A percentile compares a stretch with the other conserved stretches of the same genome.
These are phyloP conservation scores for Nasonia longicornis DNA, from an alignment of 1,140 invertebrate genomes.

Conservation along the genomic window DNA sequence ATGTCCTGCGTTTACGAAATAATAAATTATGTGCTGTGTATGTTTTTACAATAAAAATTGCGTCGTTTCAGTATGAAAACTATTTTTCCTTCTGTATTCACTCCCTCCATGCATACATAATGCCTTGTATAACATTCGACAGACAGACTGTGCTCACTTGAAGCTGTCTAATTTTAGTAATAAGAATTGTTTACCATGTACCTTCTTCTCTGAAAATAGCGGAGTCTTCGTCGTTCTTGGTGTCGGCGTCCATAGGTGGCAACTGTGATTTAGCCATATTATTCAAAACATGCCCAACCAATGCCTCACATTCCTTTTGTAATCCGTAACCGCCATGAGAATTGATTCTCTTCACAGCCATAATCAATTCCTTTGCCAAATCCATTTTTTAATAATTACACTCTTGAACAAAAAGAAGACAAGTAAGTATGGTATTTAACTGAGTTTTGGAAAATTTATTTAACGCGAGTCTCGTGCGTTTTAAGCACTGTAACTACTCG, in stretches of 20 bases:
- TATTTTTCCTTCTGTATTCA: no score
- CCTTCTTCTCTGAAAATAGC: constrained; percentile 64
- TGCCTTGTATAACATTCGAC: background rate
- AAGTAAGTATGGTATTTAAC: constrained; percentile 13
- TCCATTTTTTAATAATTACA: constrained; percentile 55
- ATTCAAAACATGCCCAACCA: constrained; percentile 61
- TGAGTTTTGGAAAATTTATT: background rate
- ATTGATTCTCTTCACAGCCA: constrained; percentile 59
- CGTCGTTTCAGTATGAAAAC: no score
- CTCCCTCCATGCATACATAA: background rate
- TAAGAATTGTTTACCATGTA: constrained; percentile 42
- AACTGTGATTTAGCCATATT: constrained; percentile 63
- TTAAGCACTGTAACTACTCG: constrained; percentile 15
- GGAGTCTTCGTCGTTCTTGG: constrained; percentile 61
- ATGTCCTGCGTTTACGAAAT: no score
- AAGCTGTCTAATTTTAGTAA: background rate
- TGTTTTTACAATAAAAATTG: no score
- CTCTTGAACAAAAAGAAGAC: background rate
- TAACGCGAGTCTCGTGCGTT: background rate
- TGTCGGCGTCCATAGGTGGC: constrained; percentile 55
- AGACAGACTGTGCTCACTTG: background rate
- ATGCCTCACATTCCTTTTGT: constrained; percentile 63
- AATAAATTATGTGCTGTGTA: no score
- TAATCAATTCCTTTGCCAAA: constrained; percentile 58
- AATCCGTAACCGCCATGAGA: constrained; percentile 62